Evolutionary conservation across 2,888 invertebrate species (phyloP), one percentile per base, ranked within the genome.

Genomic region (Siphonodentalium dalli): DNA sequence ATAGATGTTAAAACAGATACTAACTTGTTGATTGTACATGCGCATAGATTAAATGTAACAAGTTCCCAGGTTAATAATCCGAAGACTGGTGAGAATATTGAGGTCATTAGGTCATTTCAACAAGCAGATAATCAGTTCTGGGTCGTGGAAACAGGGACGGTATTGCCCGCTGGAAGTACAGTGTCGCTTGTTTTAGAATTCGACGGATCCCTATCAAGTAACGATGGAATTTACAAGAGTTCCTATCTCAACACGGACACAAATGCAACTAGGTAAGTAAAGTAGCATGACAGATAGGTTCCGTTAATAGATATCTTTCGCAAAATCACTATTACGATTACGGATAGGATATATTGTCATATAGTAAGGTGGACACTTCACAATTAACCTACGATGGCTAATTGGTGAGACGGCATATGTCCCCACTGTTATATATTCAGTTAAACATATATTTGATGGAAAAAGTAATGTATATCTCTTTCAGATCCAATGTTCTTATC

Each of bases 201-300:
- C 69, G 78, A 81, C 56, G 90, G 90, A 0, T 84, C 84, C 57
- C 84, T 89, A 76, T 86, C 85, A 26, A 84, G 86, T 58, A 86
- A 87, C 62, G 87, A 89, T 47, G 91, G 90, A 3, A 84, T 90
- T 47, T 91, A 91, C 77, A 85, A 86, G 62, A 90, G 90, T 51
- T 84, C 83, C 6, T 88, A 90, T 61, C 47, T 63, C 33, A 72
- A 77, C 50, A 63, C 66, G 5, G 23, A 46, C 7, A 77, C 72
- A 6, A 67, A 67, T 2, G 42, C 67, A 45, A 63, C 58, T 34
- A 72, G 73, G 77, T 76, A 63, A 58, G 54, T 13, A 15, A n/a
- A n/a, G n/a, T n/a, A n/a, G n/a, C n/a, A n/a, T n/a, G n/a, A n/a
- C n/a, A n/a, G n/a, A n/a, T n/a, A n/a, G n/a, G n/a, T n/a, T n/a